A percentile compares a stretch with the other conserved stretches of the same genome.
Conservation (phyloP, 2,797 vertebrate genomes). For the Huso huso region DNA sequence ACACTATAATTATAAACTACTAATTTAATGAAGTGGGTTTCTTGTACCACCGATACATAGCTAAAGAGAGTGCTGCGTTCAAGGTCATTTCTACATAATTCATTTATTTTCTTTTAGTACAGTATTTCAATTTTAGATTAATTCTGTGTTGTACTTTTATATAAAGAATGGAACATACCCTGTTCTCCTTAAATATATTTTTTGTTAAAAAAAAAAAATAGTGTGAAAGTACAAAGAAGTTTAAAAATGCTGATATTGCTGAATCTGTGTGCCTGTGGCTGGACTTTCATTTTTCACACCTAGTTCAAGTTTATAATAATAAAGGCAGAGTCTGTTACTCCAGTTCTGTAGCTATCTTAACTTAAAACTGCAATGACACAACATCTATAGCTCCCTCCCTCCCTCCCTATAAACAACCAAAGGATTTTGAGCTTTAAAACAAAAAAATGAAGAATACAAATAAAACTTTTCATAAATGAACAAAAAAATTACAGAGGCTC, state of each 20-base stretch:
- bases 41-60: too few relatives aligned
- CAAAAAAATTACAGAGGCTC: slow-evolving; percentile 34
- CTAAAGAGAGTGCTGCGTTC: too few relatives aligned
- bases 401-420: too few relatives aligned
- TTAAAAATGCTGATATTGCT: slow-evolving; percentile 54
- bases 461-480: background rate
- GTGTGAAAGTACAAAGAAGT: slow-evolving; percentile 44
- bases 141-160: too few relatives aligned
- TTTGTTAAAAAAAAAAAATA: slow-evolving; percentile 46
- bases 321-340: background rate
- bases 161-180: too few relatives aligned
- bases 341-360: background rate
- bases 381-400: background rate
- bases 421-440: background rate
- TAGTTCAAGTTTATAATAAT: slow-evolving; percentile 13
- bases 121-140: too few relatives aligned
- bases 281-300: slow-evolving; percentile 28
- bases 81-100: too few relatives aligned
- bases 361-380: background rate
- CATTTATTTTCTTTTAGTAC: too few relatives aligned
- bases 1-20: too few relatives aligned
- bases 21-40: too few relatives aligned
- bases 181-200: slow-evolving; percentile 29
- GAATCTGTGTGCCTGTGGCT: slow-evolving; percentile 49
- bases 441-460: background rate